Conservation (phyloP, 2,888 invertebrate species). For the Scaptomyza polygonia region DNA sequence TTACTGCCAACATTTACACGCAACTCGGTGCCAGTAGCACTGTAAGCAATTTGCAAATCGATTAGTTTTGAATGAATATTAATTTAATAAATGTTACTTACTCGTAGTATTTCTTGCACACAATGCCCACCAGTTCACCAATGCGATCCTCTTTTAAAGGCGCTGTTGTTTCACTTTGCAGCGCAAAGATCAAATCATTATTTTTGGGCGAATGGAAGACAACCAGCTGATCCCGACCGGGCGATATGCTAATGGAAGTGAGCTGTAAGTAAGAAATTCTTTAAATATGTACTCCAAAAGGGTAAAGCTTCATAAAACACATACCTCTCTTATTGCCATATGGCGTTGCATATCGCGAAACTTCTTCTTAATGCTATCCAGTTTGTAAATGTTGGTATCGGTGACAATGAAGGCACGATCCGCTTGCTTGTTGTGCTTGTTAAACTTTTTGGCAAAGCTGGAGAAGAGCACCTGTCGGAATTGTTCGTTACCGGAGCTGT, state of each 20-base stretch:
- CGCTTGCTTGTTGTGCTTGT: constrained; percentile 89
- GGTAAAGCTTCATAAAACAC: constrained; percentile 12
- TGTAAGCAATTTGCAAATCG: constrained; percentile 78
- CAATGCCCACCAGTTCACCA: constrained; percentile 93
- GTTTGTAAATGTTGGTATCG: constrained; percentile 92
- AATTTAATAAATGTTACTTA: constrained; percentile 85
- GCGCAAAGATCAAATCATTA: constrained; percentile 95
- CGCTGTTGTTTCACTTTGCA: constrained; percentile 84
- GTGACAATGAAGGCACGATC: constrained; percentile 95
- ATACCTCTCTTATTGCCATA: constrained; percentile 90
- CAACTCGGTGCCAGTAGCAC: constrained; percentile 89
- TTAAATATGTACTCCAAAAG: background rate
- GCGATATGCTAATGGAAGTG: constrained; percentile 93
- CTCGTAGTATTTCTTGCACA: constrained; percentile 91
- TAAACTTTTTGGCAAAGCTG: constrained; percentile 83
- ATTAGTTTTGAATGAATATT: background rate
- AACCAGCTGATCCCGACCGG: constrained; percentile 93
- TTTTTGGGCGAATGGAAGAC: constrained; percentile 94
- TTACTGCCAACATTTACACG: constrained; percentile 89
- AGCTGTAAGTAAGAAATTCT: constrained; percentile 85
- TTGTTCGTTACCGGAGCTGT: constrained; percentile 85
- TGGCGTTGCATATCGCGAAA: constrained; percentile 95
- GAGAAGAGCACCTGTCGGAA: constrained; percentile 86
- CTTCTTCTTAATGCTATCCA: constrained; percentile 90
- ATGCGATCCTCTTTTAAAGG: constrained; percentile 89